Conservation (phyloP, 2,888 invertebrate genomes). For the Sarcophaga subvicina region DNA sequence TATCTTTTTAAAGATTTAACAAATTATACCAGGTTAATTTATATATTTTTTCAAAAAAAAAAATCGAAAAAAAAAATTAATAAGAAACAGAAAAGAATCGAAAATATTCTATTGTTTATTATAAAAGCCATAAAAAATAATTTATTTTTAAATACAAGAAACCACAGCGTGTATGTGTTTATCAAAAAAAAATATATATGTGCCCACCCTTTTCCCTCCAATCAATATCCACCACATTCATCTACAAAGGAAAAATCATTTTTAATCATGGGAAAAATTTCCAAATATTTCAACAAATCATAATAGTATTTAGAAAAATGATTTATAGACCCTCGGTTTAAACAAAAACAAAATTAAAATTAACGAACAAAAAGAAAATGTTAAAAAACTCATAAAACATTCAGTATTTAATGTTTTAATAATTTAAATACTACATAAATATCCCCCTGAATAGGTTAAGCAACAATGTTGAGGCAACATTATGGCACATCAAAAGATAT, state of each 20-base stretch:
- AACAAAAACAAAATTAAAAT: constrained; percentile 1
- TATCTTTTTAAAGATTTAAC: constrained; percentile 55
- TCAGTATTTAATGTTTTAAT: constrained; percentile 43
- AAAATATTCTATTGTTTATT: constrained; percentile 53
- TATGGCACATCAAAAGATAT: not conserved
- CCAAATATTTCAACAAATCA: constrained; percentile 53
- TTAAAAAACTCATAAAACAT: constrained; percentile 53
- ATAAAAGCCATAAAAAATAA: constrained; percentile 56
- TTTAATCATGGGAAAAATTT: constrained; percentile 42
- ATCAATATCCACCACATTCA: too few species aligned
- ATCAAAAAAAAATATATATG: not conserved
- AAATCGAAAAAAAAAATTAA: constrained; percentile 7
- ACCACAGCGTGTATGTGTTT: constrained; percentile 9
- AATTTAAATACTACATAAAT: constrained; percentile 36
- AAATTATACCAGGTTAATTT: constrained; percentile 56
- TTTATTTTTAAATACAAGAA: constrained; percentile 43
- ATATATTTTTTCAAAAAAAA: not conserved
- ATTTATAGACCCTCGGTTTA: constrained; percentile 60
- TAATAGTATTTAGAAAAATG: constrained; percentile 60
- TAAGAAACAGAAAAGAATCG: not conserved
- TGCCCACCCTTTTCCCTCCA: too few species aligned
- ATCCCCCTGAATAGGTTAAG: not conserved
- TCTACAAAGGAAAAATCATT: not conserved
- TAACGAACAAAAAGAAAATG: not conserved
- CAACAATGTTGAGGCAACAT: constrained; percentile 24